Conservation (phyloP, 2,797 vertebrate species). For the Melanotaenia nigrans region DNA sequence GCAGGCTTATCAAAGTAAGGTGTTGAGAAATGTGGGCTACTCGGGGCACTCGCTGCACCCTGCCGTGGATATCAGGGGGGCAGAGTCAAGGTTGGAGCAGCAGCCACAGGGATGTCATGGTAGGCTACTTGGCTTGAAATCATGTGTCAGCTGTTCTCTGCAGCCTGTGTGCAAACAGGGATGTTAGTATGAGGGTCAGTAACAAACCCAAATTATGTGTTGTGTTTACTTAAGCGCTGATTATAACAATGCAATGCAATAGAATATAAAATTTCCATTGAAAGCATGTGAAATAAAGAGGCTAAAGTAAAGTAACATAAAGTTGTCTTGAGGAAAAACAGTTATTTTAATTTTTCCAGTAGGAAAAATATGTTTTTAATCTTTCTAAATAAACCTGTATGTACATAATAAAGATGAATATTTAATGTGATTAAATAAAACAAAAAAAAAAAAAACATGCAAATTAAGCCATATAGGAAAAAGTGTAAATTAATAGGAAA, state of each 20-base stretch:
- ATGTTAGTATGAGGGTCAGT: slow-evolving; percentile 14
- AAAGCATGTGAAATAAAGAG: neutral
- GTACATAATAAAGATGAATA: neutral
- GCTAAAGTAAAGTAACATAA: neutral
- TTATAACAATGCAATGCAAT: neutral
- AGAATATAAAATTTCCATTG: neutral
- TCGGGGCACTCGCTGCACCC: slow-evolving; percentile 16
- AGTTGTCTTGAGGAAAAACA: too few relatives aligned
- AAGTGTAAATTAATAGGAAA: neutral
- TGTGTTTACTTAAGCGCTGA: neutral
- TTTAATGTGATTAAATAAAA: neutral
- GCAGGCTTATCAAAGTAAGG: slow-evolving; percentile 20
- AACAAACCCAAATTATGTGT: slow-evolving; percentile 10
- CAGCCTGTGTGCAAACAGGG: slow-evolving; percentile 23
- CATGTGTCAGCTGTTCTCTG: slow-evolving; percentile 59
- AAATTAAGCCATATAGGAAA: neutral
- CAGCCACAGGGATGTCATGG: slow-evolving; percentile 36
- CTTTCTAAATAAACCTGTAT: neutral
- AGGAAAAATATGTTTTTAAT: neutral
- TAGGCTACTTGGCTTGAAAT: slow-evolving; percentile 39
- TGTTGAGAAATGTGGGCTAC: slow-evolving; percentile 37
- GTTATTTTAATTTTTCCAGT: neutral
- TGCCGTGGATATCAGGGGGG: slow-evolving; percentile 30
- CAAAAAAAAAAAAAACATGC: too few relatives aligned
- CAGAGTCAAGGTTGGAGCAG: slow-evolving; percentile 57